Conservation (phyloP, 2,888 invertebrate species). For the Calephelis perditalis region DNA sequence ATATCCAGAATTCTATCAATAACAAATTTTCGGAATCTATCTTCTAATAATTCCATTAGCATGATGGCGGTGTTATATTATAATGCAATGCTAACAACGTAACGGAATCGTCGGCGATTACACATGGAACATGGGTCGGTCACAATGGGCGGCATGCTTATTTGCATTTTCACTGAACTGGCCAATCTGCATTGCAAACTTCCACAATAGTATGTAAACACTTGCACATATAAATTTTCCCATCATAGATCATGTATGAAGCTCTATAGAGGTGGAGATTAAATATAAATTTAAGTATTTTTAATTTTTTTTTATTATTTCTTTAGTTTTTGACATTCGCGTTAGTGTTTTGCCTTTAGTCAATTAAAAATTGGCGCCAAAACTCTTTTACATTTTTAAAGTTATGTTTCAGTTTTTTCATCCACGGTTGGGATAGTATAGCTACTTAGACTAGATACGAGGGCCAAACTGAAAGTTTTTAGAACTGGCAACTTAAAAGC, state of each 20-base stretch:
- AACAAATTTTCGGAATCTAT: slow-evolving; percentile 6
- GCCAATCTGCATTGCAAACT: slow-evolving; percentile 70
- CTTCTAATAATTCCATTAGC: background rate
- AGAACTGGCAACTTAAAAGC: no score
- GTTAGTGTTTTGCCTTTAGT: no score
- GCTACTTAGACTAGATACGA: no score
- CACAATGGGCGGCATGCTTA: slow-evolving; percentile 44
- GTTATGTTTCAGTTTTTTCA: no score
- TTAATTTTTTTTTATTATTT: no score
- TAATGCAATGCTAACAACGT: slow-evolving; percentile 21
- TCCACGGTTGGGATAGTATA: no score
- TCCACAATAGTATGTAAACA: slow-evolving; percentile 50
- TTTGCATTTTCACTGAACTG: slow-evolving; percentile 66
- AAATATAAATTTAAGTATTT: slow-evolving; percentile 22
- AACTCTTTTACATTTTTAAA: no score
- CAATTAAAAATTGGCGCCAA: no score
- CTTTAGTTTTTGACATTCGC: no score
- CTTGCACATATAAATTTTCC: slow-evolving; percentile 30
- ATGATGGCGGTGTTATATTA: slow-evolving; percentile 5
- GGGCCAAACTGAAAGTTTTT: no score
- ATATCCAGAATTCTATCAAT: slow-evolving; percentile 14
- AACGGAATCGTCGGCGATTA: slow-evolving; percentile 31
- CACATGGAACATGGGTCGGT: slow-evolving; percentile 36
- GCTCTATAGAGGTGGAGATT: slow-evolving; percentile 1
- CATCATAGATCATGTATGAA: background rate